phyloP scores from a whole-genome alignment of 2,888 invertebrate genomes.

The Parochlus steinenii region DNA sequence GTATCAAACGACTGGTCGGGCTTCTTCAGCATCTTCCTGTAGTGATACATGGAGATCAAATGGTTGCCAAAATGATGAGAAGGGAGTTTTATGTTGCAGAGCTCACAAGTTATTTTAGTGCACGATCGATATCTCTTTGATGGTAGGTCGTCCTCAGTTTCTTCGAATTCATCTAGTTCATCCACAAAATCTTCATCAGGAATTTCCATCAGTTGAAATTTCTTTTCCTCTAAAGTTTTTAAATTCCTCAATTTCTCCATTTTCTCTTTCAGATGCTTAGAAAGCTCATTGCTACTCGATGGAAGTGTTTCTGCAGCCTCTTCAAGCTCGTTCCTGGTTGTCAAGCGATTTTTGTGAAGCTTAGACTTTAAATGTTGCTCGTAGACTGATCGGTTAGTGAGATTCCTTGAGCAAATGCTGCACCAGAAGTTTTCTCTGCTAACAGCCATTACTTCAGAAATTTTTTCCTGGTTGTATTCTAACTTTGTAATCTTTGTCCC shows the following conservation, averaged over 20 bases:
- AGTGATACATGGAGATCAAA: slow-evolving; percentile 73
- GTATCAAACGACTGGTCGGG: slow-evolving; percentile 40
- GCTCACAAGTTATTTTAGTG: slow-evolving; percentile 35
- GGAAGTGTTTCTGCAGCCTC: slow-evolving; percentile 27
- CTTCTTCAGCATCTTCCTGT: slow-evolving; percentile 47
- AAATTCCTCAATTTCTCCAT: too few relatives aligned
- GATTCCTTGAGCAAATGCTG: slow-evolving; percentile 57
- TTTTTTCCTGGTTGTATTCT: slow-evolving; percentile 32
- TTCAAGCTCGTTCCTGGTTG: slow-evolving; percentile 52
- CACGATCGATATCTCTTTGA: slow-evolving; percentile 14
- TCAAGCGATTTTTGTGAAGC: slow-evolving; percentile 48
- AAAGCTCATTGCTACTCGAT: slow-evolving; percentile 6
- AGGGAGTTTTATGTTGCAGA: slow-evolving; percentile 52
- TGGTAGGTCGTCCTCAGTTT: slow-evolving; percentile 16
- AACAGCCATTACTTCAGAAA: slow-evolving; percentile 24
- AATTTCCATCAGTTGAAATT: slow-evolving; percentile 4
- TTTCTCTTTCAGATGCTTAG: slow-evolving; percentile 1
- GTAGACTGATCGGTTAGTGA: slow-evolving; percentile 57
- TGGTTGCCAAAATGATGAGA: slow-evolving; percentile 63
- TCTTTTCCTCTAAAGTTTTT: slow-evolving; percentile 18
- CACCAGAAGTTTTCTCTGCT: slow-evolving; percentile 52
- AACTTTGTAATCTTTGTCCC: slow-evolving; percentile 40
- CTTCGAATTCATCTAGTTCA: slow-evolving; percentile 15
- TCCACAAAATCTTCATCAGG: slow-evolving; percentile 15
- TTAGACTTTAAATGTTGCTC: slow-evolving; percentile 60